phyloP scores from a whole-genome alignment of 2,888 invertebrate species.

The Volucella inflata region DNA sequence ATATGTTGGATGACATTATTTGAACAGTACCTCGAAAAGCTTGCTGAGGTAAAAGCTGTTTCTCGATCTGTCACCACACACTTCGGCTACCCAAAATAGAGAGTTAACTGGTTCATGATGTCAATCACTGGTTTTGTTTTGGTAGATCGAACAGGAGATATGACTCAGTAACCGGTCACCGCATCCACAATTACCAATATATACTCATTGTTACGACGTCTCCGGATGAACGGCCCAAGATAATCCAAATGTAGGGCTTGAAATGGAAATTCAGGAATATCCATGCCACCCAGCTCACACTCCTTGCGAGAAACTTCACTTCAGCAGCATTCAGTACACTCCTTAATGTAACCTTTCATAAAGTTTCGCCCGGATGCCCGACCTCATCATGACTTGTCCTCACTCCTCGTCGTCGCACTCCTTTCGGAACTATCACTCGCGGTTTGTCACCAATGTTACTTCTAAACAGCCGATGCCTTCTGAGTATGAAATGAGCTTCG shows the following conservation, averaged over 20 bases:
- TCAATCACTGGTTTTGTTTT: constrained; percentile 50
- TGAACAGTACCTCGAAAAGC: constrained; percentile 28
- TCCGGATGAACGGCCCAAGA: constrained; percentile 32
- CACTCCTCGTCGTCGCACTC: constrained; percentile 26
- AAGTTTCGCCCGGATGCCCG: constrained; percentile 36
- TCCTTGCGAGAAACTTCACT: constrained; percentile 13
- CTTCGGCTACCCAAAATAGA: constrained; percentile 39
- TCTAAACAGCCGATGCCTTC: too few species aligned
- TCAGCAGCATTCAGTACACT: constrained; percentile 32
- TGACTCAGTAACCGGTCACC: constrained; percentile 44
- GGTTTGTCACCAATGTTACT: not conserved
- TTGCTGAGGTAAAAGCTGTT: constrained; percentile 52
- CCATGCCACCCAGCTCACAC: constrained; percentile 33
- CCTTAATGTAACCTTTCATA: constrained; percentile 43
- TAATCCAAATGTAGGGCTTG: constrained; percentile 12
- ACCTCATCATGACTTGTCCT: constrained; percentile 34
- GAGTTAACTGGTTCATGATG: constrained; percentile 1
- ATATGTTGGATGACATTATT: constrained; percentile 21
- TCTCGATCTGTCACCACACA: constrained; percentile 49
- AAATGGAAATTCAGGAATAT: constrained; percentile 26
- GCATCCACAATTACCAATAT: constrained; percentile 54
- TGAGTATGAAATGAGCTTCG: too few species aligned
- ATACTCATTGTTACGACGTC: constrained; percentile 21
- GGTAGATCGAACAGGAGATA: constrained; percentile 45
- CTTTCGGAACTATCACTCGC: constrained; percentile 3